Conservation (phyloP, 2,888 invertebrate genomes). For the Sinhomidia bicolor region DNA sequence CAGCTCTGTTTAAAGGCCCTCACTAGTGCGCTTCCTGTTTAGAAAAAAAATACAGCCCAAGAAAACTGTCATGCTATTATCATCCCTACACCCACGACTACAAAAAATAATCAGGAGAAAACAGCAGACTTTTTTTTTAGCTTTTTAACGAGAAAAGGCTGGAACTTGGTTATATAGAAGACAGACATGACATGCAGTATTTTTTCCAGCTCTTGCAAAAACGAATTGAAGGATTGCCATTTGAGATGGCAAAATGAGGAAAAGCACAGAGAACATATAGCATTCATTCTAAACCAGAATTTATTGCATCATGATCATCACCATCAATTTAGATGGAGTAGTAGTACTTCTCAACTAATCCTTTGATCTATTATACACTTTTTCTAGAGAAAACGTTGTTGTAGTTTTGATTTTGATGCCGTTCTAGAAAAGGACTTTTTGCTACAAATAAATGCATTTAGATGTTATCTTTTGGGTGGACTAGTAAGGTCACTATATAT, state of each 20-base stretch:
- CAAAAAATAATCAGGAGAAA: constrained; percentile 38
- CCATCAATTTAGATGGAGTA: constrained; percentile 26
- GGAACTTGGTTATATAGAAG: background rate
- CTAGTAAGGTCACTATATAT: too few species aligned
- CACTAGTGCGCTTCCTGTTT: background rate
- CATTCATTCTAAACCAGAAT: constrained; percentile 17
- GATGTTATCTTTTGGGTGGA: too few species aligned
- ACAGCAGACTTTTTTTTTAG: background rate
- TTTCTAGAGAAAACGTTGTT: background rate
- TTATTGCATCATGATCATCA: constrained; percentile 15
- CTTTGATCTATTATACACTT: constrained; percentile 34
- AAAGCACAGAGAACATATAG: background rate
- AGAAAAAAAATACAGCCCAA: background rate
- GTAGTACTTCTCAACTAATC: background rate
- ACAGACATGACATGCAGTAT: too few species aligned
- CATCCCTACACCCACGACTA: background rate
- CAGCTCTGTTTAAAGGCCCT: constrained; percentile 43
- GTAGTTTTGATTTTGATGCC: background rate
- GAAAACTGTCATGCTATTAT: background rate
- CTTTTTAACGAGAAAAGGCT: background rate
- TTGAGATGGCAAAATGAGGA: background rate
- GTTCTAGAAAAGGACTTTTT: background rate
- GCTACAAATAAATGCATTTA: too few species aligned
- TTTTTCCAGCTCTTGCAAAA: background rate
- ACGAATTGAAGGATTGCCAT: background rate